These are phyloP conservation scores for Bactericera cockerelli DNA, from an alignment of 1,140 invertebrate species.

Conservation along the genomic window DNA sequence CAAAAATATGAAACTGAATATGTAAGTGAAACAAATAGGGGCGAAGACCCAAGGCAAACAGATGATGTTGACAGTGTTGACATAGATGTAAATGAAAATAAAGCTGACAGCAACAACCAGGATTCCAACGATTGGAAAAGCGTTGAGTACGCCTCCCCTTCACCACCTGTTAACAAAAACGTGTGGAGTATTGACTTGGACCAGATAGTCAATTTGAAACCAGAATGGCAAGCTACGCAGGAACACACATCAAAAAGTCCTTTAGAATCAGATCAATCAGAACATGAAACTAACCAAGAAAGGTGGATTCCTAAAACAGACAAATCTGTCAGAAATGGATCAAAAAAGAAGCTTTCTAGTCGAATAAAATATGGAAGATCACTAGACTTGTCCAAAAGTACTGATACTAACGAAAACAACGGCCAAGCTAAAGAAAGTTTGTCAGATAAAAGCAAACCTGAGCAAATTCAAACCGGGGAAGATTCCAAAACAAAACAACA, in stretches of 20 bases:
- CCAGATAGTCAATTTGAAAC: not conserved
- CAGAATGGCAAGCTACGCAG: not conserved
- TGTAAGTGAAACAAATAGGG: not conserved
- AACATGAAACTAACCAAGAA: not conserved
- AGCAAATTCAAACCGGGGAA: too few species aligned
- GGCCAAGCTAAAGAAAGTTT: too few species aligned
- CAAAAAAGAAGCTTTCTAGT: too few species aligned
- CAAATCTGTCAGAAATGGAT: too few species aligned
- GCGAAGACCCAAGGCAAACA: not conserved
- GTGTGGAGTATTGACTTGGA: not conserved
- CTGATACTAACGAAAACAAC: too few species aligned
- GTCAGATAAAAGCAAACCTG: too few species aligned
- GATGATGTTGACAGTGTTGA: not conserved
- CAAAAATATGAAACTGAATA: not conserved
- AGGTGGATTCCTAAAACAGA: too few species aligned
- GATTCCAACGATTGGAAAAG: too few species aligned
- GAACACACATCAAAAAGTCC: not conserved
- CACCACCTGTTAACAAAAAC: not conserved
- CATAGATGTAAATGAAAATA: not conserved
- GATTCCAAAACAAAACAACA: too few species aligned
- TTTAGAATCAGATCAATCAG: not conserved
- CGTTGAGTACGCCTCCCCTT: not conserved
- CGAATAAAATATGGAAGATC: too few species aligned
- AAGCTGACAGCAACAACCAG: not conserved
- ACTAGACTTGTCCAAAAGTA: too few species aligned